A percentile compares a stretch with the other conserved stretches of the same genome.
These are phyloP conservation scores for Aurelia coerulea DNA, from an alignment of 30 jellyfish, hydroid and myxozoan genomes.

Conservation along the genomic window DNA sequence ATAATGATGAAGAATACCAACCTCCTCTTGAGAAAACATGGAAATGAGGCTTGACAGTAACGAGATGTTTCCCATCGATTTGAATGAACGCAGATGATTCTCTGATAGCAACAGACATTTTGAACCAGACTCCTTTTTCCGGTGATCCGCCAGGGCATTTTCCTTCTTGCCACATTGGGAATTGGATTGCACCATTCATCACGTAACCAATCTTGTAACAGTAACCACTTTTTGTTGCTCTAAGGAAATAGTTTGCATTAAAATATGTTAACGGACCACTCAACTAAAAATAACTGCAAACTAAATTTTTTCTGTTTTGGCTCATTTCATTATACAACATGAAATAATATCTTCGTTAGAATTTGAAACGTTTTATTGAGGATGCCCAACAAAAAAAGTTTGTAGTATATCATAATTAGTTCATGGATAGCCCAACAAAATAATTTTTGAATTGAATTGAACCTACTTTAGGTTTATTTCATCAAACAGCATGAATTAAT, in stretches of 20 bases:
- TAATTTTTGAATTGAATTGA: too few species aligned
- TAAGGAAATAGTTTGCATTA: not conserved
- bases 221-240: slow-evolving; percentile 59
- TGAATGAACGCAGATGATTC: slow-evolving; percentile 47
- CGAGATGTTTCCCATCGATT: slow-evolving; percentile 71
- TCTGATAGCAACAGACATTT: slow-evolving; percentile 57
- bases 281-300: too few species aligned
- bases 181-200: slow-evolving; percentile 76
- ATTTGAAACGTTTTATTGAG: too few species aligned
- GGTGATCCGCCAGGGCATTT: slow-evolving; percentile 82
- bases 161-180: slow-evolving; percentile 67
- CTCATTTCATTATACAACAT: too few species aligned
- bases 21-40: slow-evolving; percentile 82
- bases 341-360: too few species aligned
- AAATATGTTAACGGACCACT: too few species aligned
- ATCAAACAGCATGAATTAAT: too few species aligned
- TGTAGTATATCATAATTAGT: too few species aligned
- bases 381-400: too few species aligned
- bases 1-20: not conserved
- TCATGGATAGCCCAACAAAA: too few species aligned
- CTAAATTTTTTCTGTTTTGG: too few species aligned
- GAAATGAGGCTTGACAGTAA: slow-evolving; percentile 68
- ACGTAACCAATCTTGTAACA: slow-evolving; percentile 78
- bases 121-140: slow-evolving; percentile 67
- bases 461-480: too few species aligned